Conservation (phyloP, 2,113 vertebrate species). For the Aptenodytes forsteri region DNA sequence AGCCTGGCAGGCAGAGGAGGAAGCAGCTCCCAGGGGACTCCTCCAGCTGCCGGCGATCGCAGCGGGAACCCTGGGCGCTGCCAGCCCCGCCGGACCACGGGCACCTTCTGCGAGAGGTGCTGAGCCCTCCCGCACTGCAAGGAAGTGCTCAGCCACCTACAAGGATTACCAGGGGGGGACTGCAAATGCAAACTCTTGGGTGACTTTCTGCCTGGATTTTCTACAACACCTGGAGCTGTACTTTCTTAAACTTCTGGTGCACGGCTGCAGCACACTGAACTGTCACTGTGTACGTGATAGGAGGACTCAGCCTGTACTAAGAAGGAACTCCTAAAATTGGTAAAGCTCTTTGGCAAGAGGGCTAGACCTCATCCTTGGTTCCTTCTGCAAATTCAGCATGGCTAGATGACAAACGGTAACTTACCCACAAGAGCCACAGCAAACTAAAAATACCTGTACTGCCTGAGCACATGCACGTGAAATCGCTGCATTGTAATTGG, state of each 20-base stretch:
- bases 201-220: background rate
- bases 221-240: background rate
- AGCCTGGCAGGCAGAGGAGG: background rate
- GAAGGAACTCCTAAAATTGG: background rate
- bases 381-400: background rate
- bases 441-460: background rate
- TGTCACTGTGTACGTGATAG: background rate
- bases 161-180: too few relatives aligned
- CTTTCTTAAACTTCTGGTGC: background rate
- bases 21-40: too few relatives aligned
- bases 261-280: background rate
- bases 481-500: background rate
- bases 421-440: background rate
- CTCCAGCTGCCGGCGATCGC: background rate
- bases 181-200: background rate
- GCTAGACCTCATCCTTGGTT: background rate
- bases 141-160: background rate
- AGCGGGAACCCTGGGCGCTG: background rate
- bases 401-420: background rate
- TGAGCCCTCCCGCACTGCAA: background rate
- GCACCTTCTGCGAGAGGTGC: background rate
- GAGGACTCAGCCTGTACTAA: background rate
- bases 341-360: background rate
- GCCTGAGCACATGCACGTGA: background rate
- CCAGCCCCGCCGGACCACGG: rapidly evolving